A percentile compares a stretch with the other conserved stretches of the same genome.
Evolutionary conservation across 2,888 invertebrate species (phyloP).

Genomic region (Heliconius ethilla): DNA sequence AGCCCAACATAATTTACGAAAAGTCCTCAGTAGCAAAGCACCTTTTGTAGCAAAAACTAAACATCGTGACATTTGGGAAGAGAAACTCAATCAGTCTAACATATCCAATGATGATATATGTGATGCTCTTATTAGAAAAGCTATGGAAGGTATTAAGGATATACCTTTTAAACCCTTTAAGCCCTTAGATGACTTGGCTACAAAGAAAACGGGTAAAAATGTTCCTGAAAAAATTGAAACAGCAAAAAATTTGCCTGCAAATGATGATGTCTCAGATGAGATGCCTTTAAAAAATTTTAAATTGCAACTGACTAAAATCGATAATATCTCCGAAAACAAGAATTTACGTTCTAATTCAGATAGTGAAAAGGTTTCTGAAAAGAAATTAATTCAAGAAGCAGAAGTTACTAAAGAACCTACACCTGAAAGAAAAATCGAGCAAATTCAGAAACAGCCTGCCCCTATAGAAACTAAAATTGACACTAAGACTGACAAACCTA

Average conservation of each 20-base stretch:
- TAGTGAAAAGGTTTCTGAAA: constrained; percentile 37
- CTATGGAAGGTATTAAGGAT: constrained; percentile 71
- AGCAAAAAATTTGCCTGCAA: not conserved
- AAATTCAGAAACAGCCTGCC: constrained; percentile 29
- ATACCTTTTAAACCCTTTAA: constrained; percentile 52
- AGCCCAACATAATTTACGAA: constrained; percentile 67
- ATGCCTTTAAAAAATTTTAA: constrained; percentile 52
- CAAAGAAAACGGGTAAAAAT: constrained; percentile 26
- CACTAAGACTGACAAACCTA: constrained; percentile 39
- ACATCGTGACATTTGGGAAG: constrained; percentile 68
- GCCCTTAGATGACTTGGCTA: constrained; percentile 45
- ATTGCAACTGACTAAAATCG: constrained; percentile 47
- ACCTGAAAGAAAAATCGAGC: not conserved
- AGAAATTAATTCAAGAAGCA: constrained; percentile 24
- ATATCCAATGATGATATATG: constrained; percentile 77
- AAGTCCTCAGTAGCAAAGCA: constrained; percentile 58
- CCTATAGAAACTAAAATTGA: constrained; percentile 29
- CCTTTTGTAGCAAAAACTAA: constrained; percentile 59
- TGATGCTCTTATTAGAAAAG: constrained; percentile 74
- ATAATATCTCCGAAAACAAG: constrained; percentile 44
- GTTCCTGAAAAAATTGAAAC: constrained; percentile 26
- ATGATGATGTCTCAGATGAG: not conserved
- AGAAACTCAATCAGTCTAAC: constrained; percentile 69
- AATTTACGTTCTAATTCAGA: constrained; percentile 41
- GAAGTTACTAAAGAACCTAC: not conserved